Evolutionary conservation across 2,797 vertebrate genomes (phyloP).

Genomic region (Ctenosaura bakeri): DNA sequence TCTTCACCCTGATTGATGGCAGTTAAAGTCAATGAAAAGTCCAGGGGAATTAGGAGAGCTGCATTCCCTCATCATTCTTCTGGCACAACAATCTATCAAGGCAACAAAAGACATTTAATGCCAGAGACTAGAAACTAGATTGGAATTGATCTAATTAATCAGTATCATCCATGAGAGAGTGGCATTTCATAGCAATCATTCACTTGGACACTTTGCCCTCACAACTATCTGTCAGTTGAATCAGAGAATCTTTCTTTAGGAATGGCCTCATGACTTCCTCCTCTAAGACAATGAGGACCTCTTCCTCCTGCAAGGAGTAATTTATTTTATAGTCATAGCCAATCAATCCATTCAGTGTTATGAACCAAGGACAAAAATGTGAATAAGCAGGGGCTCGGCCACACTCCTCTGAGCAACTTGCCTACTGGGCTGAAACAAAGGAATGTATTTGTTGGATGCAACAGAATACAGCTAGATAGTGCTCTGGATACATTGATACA

Average conservation of each 20-base stretch:
- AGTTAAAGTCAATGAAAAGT: not conserved
- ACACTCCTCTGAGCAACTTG: too few relatives aligned
- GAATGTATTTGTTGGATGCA: too few relatives aligned
- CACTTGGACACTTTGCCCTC: not conserved
- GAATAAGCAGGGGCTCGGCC: not conserved
- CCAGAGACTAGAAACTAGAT: not conserved
- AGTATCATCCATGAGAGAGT: not conserved
- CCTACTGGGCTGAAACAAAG: too few relatives aligned
- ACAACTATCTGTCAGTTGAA: not conserved
- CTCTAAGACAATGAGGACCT: not conserved
- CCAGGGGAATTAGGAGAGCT: not conserved
- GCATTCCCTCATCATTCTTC: not conserved
- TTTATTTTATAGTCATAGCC: not conserved
- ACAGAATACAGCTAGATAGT: too few relatives aligned
- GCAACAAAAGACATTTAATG: not conserved
- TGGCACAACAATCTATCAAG: constrained; percentile 6
- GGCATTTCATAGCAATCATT: too few relatives aligned
- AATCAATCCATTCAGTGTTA: not conserved
- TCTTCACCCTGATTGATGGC: not conserved
- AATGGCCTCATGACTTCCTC: not conserved
- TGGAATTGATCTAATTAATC: constrained; percentile 8
- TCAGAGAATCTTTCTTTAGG: not conserved
- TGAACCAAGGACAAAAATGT: not conserved
- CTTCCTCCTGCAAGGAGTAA: not conserved
- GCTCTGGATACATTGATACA: too few relatives aligned